Base-by-base conservation (phyloP, 1,140 invertebrate species). In the Aphis gossypii region DNA sequence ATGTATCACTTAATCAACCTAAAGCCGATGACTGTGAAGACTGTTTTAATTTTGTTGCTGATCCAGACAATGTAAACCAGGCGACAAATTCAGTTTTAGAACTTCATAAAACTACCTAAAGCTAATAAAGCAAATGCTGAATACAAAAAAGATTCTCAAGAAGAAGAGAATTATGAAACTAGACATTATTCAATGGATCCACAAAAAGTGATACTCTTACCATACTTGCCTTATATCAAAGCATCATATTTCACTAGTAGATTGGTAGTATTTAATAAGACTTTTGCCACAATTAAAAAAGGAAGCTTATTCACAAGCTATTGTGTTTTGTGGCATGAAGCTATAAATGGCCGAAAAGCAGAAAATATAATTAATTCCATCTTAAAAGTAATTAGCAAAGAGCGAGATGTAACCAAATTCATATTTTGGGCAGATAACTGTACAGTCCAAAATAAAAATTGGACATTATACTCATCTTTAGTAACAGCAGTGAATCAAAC, bases 101-200 rank as follows among this genome's bases (percentile, higher is more conserved):
- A 46, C 2, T 87, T 18, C 84, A 87, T 48, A n/a, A 48, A 87
- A 87, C n/a, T n/a, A n/a, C n/a, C 30, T 48, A 87, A 87, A 48
- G 8, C 84, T 30, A 87, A 87, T 48, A 87, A 87, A 48, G 1
- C 84, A 14, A 87, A 87, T 87, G 23, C 11, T 30, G 44, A 48
- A 7, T 87, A 87, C 46, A 87, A 87, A 48, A 87, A 48, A n/a
- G 44, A 87, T 87, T 87, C 44, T 48, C 23, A 48, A 20, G 30
- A 46, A 87, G 14, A 46, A n/a, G 84, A 87, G 11, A 14, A 14
- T n/a, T 44, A 48, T 46, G 25, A 11, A 30, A 87, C 14, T 35
- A 46, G 84, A 48, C n/a, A 87, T 87, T 87, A 41, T 48, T 87
- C 84, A 11, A 87, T 87, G 84, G 84, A 87, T 48, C 30, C 48